phyloP scores from a whole-genome alignment of 1,140 invertebrate genomes.

The Cherax quadricarinatus region DNA sequence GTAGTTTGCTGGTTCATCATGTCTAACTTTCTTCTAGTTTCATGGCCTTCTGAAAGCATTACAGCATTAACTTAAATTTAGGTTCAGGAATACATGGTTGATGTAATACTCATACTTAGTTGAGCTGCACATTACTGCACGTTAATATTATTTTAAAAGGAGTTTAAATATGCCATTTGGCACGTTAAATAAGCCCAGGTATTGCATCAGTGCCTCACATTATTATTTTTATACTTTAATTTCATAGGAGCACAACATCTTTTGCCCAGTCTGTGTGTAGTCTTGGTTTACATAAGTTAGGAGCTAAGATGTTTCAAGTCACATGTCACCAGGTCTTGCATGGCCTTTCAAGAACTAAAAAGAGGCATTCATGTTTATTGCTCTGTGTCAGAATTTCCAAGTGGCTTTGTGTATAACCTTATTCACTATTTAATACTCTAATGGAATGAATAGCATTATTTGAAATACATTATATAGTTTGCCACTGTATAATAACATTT shows the following conservation, averaged over 20 bases:
- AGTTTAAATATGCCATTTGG: not conserved
- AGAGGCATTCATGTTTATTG: not conserved
- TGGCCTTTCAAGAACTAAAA: not conserved
- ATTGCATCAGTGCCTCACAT: conserved; percentile 10
- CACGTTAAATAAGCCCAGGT: not conserved
- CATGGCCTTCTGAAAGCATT: not conserved
- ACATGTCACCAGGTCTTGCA: not conserved
- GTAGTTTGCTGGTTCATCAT: not conserved
- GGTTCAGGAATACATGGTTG: not conserved
- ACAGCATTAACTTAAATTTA: not conserved
- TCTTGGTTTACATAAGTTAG: not conserved
- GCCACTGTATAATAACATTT: not conserved
- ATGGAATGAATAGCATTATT: not conserved
- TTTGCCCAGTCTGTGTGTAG: not conserved
- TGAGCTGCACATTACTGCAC: not conserved
- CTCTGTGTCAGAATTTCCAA: not conserved
- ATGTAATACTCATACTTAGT: not conserved
- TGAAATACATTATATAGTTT: not conserved
- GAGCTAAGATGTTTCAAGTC: not conserved
- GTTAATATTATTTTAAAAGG: not conserved
- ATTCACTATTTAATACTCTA: not conserved
- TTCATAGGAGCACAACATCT: not conserved
- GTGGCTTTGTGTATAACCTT: not conserved
- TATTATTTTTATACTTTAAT: not conserved
- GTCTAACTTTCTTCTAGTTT: not conserved